Percentiles rank a stretch among this genome's conserved stretches.
These are phyloP conservation scores for Sakesphorus luctuosus DNA, from an alignment of 2,113 vertebrate genomes.

Conservation along the genomic window DNA sequence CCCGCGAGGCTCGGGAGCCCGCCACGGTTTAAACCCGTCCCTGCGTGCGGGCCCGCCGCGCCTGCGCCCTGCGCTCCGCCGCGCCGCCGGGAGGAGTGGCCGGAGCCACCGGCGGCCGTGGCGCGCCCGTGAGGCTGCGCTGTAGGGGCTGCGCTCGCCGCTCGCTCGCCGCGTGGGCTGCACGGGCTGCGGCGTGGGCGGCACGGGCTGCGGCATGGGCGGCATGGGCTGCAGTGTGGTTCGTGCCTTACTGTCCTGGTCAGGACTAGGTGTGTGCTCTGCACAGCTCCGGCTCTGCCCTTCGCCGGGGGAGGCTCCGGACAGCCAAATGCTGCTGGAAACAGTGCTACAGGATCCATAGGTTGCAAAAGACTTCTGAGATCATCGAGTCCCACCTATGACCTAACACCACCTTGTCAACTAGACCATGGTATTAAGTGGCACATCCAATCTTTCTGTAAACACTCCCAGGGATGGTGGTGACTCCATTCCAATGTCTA, in stretches of 20 bases:
- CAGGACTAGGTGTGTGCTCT: too few species aligned
- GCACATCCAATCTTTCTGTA: too few species aligned
- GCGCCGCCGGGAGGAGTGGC: too few species aligned
- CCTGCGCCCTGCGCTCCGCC: neutral
- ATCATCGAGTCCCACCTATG: neutral
- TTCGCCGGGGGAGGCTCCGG: too few species aligned
- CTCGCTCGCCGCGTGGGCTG: too few species aligned
- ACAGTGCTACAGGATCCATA: too few species aligned
- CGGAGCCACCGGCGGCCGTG: neutral
- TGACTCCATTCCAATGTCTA: neutral
- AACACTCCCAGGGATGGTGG: neutral
- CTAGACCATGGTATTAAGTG: too few species aligned
- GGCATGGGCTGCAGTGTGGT: too few species aligned
- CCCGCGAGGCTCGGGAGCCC: neutral
- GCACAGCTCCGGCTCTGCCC: neutral
- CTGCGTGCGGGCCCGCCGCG: neutral
- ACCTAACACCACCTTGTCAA: too few species aligned
- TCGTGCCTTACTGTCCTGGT: rapidly evolving
- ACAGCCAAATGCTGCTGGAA: neutral
- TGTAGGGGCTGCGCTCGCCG: too few species aligned
- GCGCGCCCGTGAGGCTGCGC: neutral
- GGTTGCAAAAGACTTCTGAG: neutral
- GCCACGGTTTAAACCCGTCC: neutral
- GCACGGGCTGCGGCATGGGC: too few species aligned
- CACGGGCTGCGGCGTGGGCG: too few species aligned